Conservation (phyloP, 92 coral and sea anemone species). For the Bergia puertoricense region DNA sequence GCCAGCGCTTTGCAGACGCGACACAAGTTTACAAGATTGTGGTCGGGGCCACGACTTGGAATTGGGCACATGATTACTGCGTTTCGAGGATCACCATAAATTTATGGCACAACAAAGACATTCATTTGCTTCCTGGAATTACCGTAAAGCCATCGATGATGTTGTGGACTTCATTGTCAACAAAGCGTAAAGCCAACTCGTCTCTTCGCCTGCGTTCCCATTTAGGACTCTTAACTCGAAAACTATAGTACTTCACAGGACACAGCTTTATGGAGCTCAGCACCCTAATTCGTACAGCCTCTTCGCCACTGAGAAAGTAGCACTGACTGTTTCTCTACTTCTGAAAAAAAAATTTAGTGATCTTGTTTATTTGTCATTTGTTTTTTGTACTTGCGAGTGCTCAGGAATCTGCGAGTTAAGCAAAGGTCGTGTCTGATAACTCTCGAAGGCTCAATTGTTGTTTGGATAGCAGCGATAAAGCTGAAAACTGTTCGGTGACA, state of each 20-base stretch:
- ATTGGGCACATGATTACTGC: not conserved
- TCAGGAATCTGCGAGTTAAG: slow-evolving; percentile 19
- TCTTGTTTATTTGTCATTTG: slow-evolving; percentile 18
- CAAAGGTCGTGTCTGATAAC: slow-evolving; percentile 20
- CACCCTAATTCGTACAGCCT: slow-evolving; percentile 15
- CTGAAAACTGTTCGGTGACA: slow-evolving; percentile 25
- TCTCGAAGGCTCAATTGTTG: slow-evolving; percentile 20
- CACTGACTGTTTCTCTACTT: slow-evolving; percentile 29
- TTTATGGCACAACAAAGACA: slow-evolving; percentile 25
- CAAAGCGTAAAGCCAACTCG: not conserved
- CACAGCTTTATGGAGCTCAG: slow-evolving; percentile 11
- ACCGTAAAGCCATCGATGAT: slow-evolving; percentile 13
- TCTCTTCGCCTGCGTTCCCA: not conserved
- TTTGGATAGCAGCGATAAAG: slow-evolving; percentile 27
- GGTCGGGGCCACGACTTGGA: not conserved
- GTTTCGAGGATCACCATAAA: slow-evolving; percentile 26
- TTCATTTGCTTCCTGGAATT: slow-evolving; percentile 50
- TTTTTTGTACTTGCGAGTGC: slow-evolving; percentile 11
- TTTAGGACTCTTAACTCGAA: slow-evolving; percentile 4
- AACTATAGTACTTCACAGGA: not conserved
- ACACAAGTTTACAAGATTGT: not conserved
- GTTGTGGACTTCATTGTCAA: slow-evolving; percentile 21
- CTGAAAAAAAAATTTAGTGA: not conserved
- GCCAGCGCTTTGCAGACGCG: not conserved
- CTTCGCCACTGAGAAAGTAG: slow-evolving; percentile 34